phyloP scores from a whole-genome alignment of 2,113 vertebrate genomes.

The Sprattus sprattus region DNA sequence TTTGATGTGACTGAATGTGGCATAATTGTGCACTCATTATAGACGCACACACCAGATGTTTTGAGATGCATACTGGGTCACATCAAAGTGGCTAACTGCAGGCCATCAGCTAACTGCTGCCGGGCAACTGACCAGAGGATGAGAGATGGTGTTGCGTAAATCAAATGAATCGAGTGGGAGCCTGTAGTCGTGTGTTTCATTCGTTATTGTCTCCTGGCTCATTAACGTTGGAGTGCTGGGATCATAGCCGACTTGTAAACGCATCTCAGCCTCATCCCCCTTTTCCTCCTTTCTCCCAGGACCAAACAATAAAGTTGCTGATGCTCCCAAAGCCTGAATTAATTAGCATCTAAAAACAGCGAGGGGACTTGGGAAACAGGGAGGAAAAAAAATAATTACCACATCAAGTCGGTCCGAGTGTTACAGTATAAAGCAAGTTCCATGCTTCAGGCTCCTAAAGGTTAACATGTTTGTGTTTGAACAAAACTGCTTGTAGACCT shows the following conservation, averaged over 20 bases:
- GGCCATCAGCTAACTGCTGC: not conserved
- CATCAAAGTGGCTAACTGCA: no score
- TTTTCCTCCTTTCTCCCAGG: not conserved
- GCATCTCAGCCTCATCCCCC: not conserved
- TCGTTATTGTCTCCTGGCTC: not conserved
- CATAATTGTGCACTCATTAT: no score
- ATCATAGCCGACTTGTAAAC: not conserved
- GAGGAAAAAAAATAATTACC: not conserved
- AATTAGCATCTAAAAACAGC: slow-evolving; percentile 43
- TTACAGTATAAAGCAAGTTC: not conserved
- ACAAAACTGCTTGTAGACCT: not conserved
- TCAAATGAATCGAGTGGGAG: not conserved
- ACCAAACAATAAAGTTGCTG: slow-evolving; percentile 31
- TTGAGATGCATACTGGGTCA: no score
- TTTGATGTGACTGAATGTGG: not conserved
- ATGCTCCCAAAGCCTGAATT: slow-evolving; percentile 37
- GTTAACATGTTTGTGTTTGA: not conserved
- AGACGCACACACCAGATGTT: no score
- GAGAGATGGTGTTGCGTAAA: not conserved
- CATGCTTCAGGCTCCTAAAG: not conserved
- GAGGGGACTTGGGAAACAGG: not conserved
- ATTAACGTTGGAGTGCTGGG: not conserved
- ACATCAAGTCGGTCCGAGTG: not conserved
- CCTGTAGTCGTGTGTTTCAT: not conserved
- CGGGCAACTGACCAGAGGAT: not conserved